These are phyloP conservation scores for Calephelis virginiensis DNA, from an alignment of 1,140 invertebrate genomes.

Conservation along the genomic window DNA sequence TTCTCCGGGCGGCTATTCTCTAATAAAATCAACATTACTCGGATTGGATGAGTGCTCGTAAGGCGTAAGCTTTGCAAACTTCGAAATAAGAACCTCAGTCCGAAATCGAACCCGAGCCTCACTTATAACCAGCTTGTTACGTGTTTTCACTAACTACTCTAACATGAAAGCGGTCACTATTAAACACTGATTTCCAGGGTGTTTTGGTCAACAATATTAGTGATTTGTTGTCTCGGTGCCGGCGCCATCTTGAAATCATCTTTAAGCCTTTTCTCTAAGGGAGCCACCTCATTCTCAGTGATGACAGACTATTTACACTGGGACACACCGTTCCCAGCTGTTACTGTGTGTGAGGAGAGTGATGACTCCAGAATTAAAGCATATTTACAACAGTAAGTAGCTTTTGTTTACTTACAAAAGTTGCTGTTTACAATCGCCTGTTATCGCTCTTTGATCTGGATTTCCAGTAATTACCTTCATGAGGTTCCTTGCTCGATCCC, in stretches of 20 bases:
- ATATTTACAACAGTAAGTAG: conserved; percentile 43
- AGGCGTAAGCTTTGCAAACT: no score
- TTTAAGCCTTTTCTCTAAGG: conserved; percentile 41
- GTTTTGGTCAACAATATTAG: conserved; percentile 50
- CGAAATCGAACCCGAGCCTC: background rate
- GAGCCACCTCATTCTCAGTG: conserved; percentile 59
- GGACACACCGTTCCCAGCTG: conserved; percentile 82
- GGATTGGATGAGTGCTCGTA: no score
- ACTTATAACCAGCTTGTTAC: no score
- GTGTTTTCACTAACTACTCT: background rate
- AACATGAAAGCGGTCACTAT: background rate
- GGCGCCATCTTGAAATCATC: conserved; percentile 39
- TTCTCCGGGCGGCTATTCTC: no score
- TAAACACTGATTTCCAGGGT: conserved; percentile 36
- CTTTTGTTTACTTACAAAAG: background rate
- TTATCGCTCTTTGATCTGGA: background rate
- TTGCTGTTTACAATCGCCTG: background rate
- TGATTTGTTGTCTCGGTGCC: conserved; percentile 40
- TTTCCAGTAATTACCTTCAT: no score
- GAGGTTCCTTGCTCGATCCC: no score
- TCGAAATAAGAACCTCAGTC: no score
- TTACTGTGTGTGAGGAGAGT: conserved; percentile 80
- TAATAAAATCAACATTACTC: no score
- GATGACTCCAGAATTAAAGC: conserved; percentile 75
- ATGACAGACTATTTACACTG: conserved; percentile 84